These are phyloP conservation scores for Spatula clypeata DNA, from an alignment of 2,797 vertebrate species.

Conservation along the genomic window DNA sequence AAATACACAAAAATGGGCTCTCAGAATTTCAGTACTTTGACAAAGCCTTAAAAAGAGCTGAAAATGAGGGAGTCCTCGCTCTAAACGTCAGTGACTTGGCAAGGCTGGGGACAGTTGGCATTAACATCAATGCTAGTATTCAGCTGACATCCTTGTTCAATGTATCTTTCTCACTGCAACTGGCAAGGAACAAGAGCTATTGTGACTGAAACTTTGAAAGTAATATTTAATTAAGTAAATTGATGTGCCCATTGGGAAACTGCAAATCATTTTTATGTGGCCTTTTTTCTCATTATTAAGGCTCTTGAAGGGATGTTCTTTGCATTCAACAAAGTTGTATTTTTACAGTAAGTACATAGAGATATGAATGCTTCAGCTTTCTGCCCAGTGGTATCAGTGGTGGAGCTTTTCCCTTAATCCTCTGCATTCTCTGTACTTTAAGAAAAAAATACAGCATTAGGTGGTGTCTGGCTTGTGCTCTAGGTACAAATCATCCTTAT, in stretches of 20 bases:
- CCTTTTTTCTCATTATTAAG: neutral
- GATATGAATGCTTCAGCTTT: neutral
- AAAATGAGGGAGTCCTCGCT: constrained; percentile 40
- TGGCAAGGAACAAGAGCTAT: constrained; percentile 63
- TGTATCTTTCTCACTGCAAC: constrained; percentile 67
- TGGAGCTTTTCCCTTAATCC: constrained; percentile 2
- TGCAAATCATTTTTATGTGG: constrained; percentile 14
- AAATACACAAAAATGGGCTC: constrained; percentile 7
- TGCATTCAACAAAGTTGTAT: constrained; percentile 13
- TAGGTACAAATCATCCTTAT: neutral
- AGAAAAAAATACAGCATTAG: neutral
- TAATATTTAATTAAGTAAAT: constrained; percentile 70
- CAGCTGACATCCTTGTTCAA: constrained; percentile 67
- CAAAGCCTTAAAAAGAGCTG: constrained; percentile 51
- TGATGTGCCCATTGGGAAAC: constrained; percentile 44
- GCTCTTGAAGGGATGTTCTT: neutral
- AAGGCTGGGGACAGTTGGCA: constrained; percentile 29
- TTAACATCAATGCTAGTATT: constrained; percentile 69
- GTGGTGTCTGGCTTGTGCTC: neutral
- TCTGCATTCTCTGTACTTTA: neutral
- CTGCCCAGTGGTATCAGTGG: neutral
- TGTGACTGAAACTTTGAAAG: constrained; percentile 71
- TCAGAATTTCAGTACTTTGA: constrained; percentile 11
- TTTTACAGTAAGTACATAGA: neutral
- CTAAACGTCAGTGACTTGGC: constrained; percentile 50